phyloP scores from a whole-genome alignment of 2,888 invertebrate species.

The Molorchus minor region DNA sequence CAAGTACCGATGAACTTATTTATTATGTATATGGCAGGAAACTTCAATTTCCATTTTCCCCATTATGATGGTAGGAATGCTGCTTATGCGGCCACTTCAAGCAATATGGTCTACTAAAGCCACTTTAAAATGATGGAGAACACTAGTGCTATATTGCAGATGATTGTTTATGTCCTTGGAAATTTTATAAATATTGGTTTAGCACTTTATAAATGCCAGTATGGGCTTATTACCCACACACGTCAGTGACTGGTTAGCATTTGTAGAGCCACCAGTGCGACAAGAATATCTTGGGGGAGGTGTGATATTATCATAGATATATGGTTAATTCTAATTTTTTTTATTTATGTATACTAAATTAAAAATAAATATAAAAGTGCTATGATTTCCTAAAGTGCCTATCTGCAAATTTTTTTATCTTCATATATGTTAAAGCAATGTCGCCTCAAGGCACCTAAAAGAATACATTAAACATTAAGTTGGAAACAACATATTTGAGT shows the following conservation, averaged over 20 bases:
- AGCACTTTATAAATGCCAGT: constrained; percentile 96
- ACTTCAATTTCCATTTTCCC: constrained; percentile 98
- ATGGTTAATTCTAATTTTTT: constrained; percentile 54
- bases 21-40: constrained; percentile 99
- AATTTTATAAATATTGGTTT: constrained; percentile 91
- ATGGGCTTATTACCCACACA: constrained; percentile 98
- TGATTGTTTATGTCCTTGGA: constrained; percentile 91
- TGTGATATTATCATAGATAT: constrained; percentile 68
- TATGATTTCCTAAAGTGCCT: constrained; percentile 70
- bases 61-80: constrained; percentile 99
- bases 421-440: constrained; percentile 76
- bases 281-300: constrained; percentile 90
- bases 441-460: constrained; percentile 85
- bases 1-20: constrained; percentile 99
- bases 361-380: constrained; percentile 25
- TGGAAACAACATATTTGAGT: neutral
- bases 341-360: constrained; percentile 50
- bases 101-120: constrained; percentile 90
- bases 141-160: constrained; percentile 88
- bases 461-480: neutral
- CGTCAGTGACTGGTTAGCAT: constrained; percentile 97
- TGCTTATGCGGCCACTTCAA: constrained; percentile 95
- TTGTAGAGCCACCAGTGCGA: constrained; percentile 89
- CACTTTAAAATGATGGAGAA: constrained; percentile 96
- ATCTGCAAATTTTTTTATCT: constrained; percentile 75